Conservation (phyloP, 1,140 invertebrate genomes). For the Cydia splendana region DNA sequence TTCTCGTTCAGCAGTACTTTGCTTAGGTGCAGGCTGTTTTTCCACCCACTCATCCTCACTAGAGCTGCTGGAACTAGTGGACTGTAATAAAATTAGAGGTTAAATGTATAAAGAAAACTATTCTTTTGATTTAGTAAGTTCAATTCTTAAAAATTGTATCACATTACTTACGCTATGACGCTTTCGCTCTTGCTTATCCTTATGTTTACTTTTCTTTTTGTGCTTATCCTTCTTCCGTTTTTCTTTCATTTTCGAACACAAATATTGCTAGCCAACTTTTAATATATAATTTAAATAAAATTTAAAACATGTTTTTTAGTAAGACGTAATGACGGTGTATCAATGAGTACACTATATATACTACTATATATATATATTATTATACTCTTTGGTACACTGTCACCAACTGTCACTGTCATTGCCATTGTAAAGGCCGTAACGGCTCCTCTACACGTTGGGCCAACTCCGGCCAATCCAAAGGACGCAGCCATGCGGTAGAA, state of each 20-base stretch:
- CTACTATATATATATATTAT: no score
- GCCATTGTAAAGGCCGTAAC: no score
- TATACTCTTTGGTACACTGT: no score
- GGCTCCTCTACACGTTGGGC: no score
- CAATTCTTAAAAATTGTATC: neutral
- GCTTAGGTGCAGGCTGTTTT: slow-evolving; percentile 54
- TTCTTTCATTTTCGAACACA: slow-evolving; percentile 35
- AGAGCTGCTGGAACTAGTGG: slow-evolving; percentile 56
- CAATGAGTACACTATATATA: no score
- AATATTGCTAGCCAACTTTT: neutral
- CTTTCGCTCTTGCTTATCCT: slow-evolving; percentile 44
- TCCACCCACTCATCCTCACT: slow-evolving; percentile 80
- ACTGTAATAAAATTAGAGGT: slow-evolving; percentile 47
- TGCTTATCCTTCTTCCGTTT: slow-evolving; percentile 35
- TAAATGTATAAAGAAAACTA: slow-evolving; percentile 1
- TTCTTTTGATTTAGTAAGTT: neutral
- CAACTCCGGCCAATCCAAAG: no score
- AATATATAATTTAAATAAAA: neutral
- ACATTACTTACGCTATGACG: slow-evolving; percentile 46
- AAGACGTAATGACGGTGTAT: no score
- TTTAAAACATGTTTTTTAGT: neutral
- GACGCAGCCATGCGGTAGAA: no score
- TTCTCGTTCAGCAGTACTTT: slow-evolving; percentile 61
- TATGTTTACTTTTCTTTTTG: slow-evolving; percentile 51
- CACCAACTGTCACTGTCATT: no score